Conservation (phyloP, 2,888 invertebrate species). For the Sycophila texana region DNA sequence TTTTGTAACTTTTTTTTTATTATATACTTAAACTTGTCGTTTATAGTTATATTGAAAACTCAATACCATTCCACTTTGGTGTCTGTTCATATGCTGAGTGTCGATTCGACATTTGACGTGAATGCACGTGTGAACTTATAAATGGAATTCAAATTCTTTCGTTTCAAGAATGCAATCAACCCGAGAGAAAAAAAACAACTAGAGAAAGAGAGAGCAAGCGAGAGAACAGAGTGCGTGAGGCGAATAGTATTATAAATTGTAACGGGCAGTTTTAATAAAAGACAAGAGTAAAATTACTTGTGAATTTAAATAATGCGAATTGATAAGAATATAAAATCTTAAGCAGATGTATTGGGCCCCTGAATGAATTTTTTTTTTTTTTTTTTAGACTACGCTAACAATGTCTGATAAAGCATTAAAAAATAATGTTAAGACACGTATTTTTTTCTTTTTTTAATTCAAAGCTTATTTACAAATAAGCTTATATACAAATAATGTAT, state of each 20-base stretch:
- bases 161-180: neutral
- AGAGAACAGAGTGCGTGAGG: slow-evolving; percentile 22
- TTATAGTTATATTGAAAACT: slow-evolving; percentile 16
- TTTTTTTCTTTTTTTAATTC: no score
- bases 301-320: slow-evolving; percentile 36
- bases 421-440: no score
- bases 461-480: no score
- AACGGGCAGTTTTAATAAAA: slow-evolving; percentile 41
- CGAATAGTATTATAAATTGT: slow-evolving; percentile 48
- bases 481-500: no score
- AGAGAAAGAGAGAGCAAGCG: slow-evolving; percentile 17
- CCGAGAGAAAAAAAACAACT: slow-evolving; percentile 9
- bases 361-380: no score
- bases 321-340: slow-evolving; percentile 4
- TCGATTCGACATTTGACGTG: slow-evolving; percentile 11
- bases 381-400: no score
- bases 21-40: slow-evolving; percentile 39
- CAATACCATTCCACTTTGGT: slow-evolving; percentile 48
- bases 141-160: neutral
- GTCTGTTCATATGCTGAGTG: slow-evolving; percentile 36
- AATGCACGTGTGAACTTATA: neutral
- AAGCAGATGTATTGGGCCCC: slow-evolving; percentile 3
- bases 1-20: neutral
- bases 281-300: slow-evolving; percentile 36
- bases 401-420: no score